These are phyloP conservation scores for Neofelis nebulosa DNA, from an alignment of 2,113 vertebrate genomes.

Conservation along the genomic window DNA sequence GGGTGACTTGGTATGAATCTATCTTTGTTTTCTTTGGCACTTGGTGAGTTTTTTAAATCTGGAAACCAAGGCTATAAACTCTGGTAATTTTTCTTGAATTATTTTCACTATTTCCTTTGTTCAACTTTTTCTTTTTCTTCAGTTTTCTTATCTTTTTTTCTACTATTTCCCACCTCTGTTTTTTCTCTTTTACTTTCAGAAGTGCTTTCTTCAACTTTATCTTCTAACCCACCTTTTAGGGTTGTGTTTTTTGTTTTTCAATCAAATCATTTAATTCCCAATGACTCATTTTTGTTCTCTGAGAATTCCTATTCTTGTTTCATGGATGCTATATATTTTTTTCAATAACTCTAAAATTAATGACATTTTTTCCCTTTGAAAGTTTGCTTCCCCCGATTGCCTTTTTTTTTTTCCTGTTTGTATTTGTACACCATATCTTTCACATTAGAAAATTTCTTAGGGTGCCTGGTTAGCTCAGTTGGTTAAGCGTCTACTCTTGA, in stretches of 20 bases:
- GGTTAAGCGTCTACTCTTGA: no score
- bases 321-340: not conserved
- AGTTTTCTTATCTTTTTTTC: not conserved
- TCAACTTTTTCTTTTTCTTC: not conserved
- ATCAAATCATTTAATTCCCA: not conserved
- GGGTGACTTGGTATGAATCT: not conserved
- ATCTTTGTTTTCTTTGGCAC: not conserved
- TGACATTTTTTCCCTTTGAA: not conserved
- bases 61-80: not conserved
- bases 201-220: slow-evolving; percentile 6
- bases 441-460: not conserved
- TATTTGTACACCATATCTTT: not conserved
- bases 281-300: not conserved
- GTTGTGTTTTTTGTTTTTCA: not conserved
- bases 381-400: not conserved
- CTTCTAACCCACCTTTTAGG: not conserved
- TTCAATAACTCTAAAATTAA: not conserved
- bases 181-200: not conserved
- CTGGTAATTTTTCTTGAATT: not conserved
- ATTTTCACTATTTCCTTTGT: slow-evolving; percentile 21
- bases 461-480: no score
- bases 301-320: slow-evolving; percentile 29
- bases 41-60: not conserved
- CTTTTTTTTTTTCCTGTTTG: not conserved
- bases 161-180: not conserved